Base-by-base conservation (phyloP, 2,797 vertebrate genomes). In the Oreochromis grahami region DNA sequence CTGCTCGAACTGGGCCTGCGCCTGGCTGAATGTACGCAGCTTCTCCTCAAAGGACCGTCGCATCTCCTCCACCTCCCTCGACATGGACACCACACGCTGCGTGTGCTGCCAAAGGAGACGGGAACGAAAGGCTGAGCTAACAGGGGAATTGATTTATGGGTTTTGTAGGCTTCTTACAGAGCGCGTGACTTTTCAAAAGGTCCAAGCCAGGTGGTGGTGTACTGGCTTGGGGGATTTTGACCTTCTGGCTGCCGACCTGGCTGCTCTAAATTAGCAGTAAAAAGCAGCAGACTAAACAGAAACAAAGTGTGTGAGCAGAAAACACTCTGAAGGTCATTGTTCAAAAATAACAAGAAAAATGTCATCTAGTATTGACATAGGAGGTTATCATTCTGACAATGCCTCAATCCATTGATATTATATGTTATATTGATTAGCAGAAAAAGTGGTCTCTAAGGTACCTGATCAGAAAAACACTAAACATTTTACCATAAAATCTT, bases 41-140 rank as follows among this genome's bases (percentile, higher is more conserved):
- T 97, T 98, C 76, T 99, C 98, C 91, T 99, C 98, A 14, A 99
- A 99, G 86, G 97, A 98, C 87, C 97, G 97, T 13, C 98, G 96
- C 93, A 99, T 99, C 92, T 99, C 99, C 96, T 99, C 98, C 80
- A 99, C 98, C 94, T 99, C 98, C 87, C 98, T 96, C 1, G 98
- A 98, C 98, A 99, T 99, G 89, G 97, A 98, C 15, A 99, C 98
- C 86, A 99, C 96, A 2, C 98, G 97, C 45, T 99, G 98, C 6
- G 98, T 98, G 88, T 99, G 98, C 94, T 99, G 97, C 65, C 76
- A 24, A 9, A 76, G 53, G 17, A 78, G 58, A 82, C 7, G 34
- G 41, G 53, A 45, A 65, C 6, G 55, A 78, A 76, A 77, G 72
- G 26, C 60, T 24, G 68, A 58, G 82, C 43, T 26, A 7, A 83